Evolutionary conservation across 2,888 invertebrate genomes (phyloP), one percentile per base, ranked within the genome.

Genomic region (Euplexia lucipara): DNA sequence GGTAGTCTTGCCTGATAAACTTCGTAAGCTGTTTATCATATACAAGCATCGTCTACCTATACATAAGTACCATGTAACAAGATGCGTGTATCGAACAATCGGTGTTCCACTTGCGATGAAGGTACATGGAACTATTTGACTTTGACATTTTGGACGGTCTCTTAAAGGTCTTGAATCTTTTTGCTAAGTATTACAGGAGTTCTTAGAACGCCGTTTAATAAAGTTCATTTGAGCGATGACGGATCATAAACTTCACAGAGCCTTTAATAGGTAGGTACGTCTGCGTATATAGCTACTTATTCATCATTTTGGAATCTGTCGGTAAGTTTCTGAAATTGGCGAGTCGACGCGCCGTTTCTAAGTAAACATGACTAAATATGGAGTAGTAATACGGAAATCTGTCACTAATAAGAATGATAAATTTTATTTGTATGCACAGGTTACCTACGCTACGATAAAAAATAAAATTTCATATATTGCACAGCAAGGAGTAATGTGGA

Each of bases 1-100:
- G 60, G 59, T 54, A 70, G 57, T 64, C 42, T 76, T 77, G 39
- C 14, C 37, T 75, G 78, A 72, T 71, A 71, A 70, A 57, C 64
- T 70, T 61, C 70, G 52, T 60, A 64, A 64, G 44, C 59, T 60
- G 57, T 77, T 71, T 73, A 74, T 77, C 65, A 65, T 71, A 64
- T 42, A 76, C 63, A 56, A 56, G 59, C 39, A 64, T 70, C 71
- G 34, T 10, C 10, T 51, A 30, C 18, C 32, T 30, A 20, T 52
- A 51, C 16, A 8, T 52, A 41, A 0, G 20, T 56, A 30, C 53
- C 14, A n/a, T 30, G 37, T 47, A 54, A 61, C 34, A 47, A 49
- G 18, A 58, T 58, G 53, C 35, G 22, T 59, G 44, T 48, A 44
- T 59, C 75, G 14, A 32, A 51, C 49, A 70, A 41, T 54, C 75